Evolutionary conservation across 2,797 vertebrate genomes (phyloP).

Genomic region (Malacoctenus gilli): DNA sequence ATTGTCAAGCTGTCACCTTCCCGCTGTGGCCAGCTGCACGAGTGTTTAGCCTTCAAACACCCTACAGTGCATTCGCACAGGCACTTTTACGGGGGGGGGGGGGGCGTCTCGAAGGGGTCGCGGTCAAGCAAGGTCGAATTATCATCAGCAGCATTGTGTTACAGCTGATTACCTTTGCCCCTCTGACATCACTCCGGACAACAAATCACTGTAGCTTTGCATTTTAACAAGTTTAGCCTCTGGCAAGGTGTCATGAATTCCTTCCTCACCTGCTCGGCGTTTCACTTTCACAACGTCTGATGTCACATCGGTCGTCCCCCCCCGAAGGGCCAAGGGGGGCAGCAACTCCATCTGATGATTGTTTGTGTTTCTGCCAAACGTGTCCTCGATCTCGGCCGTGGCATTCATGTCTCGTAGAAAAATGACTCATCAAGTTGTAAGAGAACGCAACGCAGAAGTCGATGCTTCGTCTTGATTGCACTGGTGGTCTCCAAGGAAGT

Average conservation of each 20-base stretch:
- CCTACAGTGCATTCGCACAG: slow-evolving; percentile 40
- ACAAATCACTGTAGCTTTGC: slow-evolving; percentile 59
- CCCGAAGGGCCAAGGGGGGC: slow-evolving; percentile 15
- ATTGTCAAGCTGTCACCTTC: slow-evolving; percentile 38
- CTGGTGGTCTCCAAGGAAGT: slow-evolving; percentile 57
- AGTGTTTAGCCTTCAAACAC: slow-evolving; percentile 24
- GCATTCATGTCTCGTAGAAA: no score
- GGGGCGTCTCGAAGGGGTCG: slow-evolving; percentile 43
- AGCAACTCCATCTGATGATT: slow-evolving; percentile 21
- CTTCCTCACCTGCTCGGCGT: slow-evolving; percentile 47
- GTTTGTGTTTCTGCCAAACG: slow-evolving; percentile 15
- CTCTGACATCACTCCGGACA: slow-evolving; percentile 43
- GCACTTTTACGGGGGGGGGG: slow-evolving; percentile 39
- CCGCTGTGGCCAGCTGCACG: slow-evolving; percentile 11
- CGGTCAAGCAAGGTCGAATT: slow-evolving; percentile 49
- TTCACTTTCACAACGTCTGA: slow-evolving; percentile 42
- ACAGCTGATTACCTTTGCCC: slow-evolving; percentile 58
- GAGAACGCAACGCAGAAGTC: background rate
- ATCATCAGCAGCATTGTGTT: slow-evolving; percentile 17
- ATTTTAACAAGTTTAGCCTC: slow-evolving; percentile 68
- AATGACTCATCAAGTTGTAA: no score
- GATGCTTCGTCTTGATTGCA: slow-evolving; percentile 55
- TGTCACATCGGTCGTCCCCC: slow-evolving; percentile 41
- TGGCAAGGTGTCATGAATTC: slow-evolving; percentile 62
- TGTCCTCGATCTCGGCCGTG: no score